A percentile compares a stretch with the other conserved stretches of the same genome.
Conservation (phyloP, 2,797 vertebrate genomes). For the Aplochiton taeniatus region DNA sequence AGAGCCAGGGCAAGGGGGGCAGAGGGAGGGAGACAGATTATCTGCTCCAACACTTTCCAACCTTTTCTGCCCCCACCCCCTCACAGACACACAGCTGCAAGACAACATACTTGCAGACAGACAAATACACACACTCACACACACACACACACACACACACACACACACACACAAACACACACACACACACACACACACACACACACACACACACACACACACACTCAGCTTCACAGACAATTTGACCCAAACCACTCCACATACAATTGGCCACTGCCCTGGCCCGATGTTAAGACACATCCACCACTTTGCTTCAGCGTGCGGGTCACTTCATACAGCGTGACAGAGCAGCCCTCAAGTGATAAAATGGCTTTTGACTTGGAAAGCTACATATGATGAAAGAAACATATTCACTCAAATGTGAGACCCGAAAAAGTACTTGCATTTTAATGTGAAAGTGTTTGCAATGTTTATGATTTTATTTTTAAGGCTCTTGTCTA, state of each 20-base stretch:
- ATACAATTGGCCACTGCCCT: conserved; percentile 44
- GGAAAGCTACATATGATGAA: conserved; percentile 53
- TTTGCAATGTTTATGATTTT: conserved; percentile 13
- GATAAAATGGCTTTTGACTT: conserved; percentile 54
- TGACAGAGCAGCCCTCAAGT: conserved; percentile 60
- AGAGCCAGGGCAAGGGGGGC: conserved; percentile 32
- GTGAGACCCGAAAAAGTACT: conserved; percentile 50
- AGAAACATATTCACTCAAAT: conserved; percentile 39
- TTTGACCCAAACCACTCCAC: conserved; percentile 47
- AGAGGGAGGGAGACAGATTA: conserved; percentile 61
- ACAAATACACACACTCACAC: conserved; percentile 45
- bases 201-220: too few relatives aligned
- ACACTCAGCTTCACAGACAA: conserved; percentile 5
- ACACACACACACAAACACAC: conserved; percentile 69
- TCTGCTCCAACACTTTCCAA: conserved; percentile 81
- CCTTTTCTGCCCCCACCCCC: conserved; percentile 53
- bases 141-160: conserved; percentile 47
- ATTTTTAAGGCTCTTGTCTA: too few relatives aligned
- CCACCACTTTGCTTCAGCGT: conserved; percentile 74
- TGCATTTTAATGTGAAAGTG: conserved; percentile 23
- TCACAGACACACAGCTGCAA: too few relatives aligned
- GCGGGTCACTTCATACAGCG: conserved; percentile 77
- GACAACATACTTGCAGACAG: conserved; percentile 66
- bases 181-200: too few relatives aligned
- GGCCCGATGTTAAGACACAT: conserved; percentile 70